A percentile compares a stretch with the other conserved stretches of the same genome.
Conservation (phyloP, 2,888 invertebrate genomes). For the Agrenia bidenticulata region DNA sequence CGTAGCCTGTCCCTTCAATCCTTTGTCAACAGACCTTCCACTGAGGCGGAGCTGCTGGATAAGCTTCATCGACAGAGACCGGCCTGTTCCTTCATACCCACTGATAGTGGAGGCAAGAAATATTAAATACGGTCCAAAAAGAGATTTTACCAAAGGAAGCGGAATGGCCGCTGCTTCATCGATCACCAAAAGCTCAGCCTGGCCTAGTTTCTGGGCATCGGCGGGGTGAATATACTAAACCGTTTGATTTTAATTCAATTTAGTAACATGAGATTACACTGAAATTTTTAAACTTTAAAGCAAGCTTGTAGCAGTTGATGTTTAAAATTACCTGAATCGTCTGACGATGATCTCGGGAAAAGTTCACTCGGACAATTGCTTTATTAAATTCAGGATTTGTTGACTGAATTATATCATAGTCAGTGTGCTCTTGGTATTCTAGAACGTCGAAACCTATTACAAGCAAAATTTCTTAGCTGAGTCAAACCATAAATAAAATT, state of each 20-base stretch:
- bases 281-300: neutral
- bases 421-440: constrained; percentile 91
- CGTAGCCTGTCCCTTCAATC: constrained; percentile 45
- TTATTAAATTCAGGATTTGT: constrained; percentile 96
- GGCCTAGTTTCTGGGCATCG: constrained; percentile 82
- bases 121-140: constrained; percentile 86
- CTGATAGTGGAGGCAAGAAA: constrained; percentile 96
- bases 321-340: constrained; percentile 73
- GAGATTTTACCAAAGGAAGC: constrained; percentile 82
- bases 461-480: constrained; percentile 15
- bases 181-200: constrained; percentile 92
- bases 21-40: constrained; percentile 4
- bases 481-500: too few species aligned
- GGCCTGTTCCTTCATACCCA: constrained; percentile 97
- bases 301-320: too few species aligned
- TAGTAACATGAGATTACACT: too few species aligned
- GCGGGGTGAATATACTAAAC: constrained; percentile 89
- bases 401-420: constrained; percentile 91
- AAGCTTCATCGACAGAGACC: constrained; percentile 91
- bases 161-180: constrained; percentile 99
- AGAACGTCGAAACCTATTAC: constrained; percentile 77
- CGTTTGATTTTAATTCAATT: constrained; percentile 28
- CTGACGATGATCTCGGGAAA: constrained; percentile 86
- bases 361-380: constrained; percentile 88
- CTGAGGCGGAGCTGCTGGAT: constrained; percentile 76